These are phyloP conservation scores for Micromesistius poutassou DNA, from an alignment of 2,797 vertebrate species.

Conservation along the genomic window DNA sequence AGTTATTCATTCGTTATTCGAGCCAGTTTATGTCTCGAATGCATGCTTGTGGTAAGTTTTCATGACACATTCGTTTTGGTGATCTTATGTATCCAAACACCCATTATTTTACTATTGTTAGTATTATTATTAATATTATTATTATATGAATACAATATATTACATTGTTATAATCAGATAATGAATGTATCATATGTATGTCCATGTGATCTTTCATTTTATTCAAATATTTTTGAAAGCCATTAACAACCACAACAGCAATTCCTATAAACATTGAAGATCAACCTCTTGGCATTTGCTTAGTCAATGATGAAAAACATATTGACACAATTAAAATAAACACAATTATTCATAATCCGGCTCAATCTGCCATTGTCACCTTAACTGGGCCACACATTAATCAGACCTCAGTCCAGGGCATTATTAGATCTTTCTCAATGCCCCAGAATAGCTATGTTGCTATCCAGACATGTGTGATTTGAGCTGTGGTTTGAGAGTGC, in stretches of 20 bases:
- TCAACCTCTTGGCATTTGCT: constrained; percentile 60
- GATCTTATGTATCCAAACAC: neutral
- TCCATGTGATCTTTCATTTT: neutral
- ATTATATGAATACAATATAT: neutral
- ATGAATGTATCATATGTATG: neutral
- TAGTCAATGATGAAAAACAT: constrained; percentile 68
- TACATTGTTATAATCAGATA: neutral
- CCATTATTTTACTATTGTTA: neutral
- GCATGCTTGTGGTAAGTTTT: constrained; percentile 6
- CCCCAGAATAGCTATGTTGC: constrained; percentile 34
- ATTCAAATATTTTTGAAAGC: constrained; percentile 1
- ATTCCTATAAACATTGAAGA: constrained; percentile 40
- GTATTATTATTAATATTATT: neutral
- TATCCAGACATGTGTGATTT: constrained; percentile 56
- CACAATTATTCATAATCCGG: constrained; percentile 70
- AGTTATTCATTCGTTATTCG: neutral
- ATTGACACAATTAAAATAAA: constrained; percentile 77
- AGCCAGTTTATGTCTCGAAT: neutral
- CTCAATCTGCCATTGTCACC: constrained; percentile 74
- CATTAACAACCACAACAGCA: constrained; percentile 42
- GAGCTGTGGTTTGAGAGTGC: constrained; percentile 50
- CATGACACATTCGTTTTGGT: neutral
- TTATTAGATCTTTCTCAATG: constrained; percentile 56
- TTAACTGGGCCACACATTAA: constrained; percentile 69
- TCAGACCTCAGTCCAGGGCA: constrained; percentile 64